Conservation (phyloP, 92 coral and sea anemone genomes). For the Porites cylindrica region DNA sequence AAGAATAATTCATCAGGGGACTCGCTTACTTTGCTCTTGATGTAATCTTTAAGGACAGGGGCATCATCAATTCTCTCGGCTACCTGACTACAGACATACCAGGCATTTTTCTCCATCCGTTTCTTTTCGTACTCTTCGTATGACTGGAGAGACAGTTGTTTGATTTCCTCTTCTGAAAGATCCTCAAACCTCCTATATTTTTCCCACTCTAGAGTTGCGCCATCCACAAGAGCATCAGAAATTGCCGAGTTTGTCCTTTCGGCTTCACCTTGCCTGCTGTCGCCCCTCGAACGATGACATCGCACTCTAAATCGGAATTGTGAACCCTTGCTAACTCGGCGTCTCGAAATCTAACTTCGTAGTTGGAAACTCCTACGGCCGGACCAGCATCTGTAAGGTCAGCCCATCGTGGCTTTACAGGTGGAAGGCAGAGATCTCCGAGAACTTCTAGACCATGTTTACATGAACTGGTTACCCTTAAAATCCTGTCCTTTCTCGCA, state of each 20-base stretch:
- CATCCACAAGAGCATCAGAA: slow-evolving; percentile 48
- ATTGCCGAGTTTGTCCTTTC: slow-evolving; percentile 57
- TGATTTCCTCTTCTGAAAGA: no score
- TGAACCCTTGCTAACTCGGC: slow-evolving; percentile 39
- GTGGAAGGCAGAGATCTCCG: neutral
- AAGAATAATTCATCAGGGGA: slow-evolving; percentile 24
- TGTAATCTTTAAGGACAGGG: slow-evolving; percentile 30
- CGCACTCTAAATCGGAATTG: slow-evolving; percentile 4
- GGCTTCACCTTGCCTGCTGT: slow-evolving; percentile 51
- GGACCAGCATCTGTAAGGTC: slow-evolving; percentile 41
- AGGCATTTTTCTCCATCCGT: neutral
- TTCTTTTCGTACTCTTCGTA: slow-evolving; percentile 34
- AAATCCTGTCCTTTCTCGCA: neutral
- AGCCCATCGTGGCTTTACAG: neutral
- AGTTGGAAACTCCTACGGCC: slow-evolving; percentile 35
- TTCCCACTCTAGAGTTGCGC: no score
- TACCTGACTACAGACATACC: no score
- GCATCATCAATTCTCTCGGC: no score
- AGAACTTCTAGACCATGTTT: neutral
- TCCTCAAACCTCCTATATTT: no score
- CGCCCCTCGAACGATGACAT: neutral
- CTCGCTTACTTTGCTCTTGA: neutral
- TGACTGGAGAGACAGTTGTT: slow-evolving; percentile 5
- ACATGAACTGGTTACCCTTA: neutral
- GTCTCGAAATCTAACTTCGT: slow-evolving; percentile 41